Conservation (phyloP, 37 sponge, comb jelly and placozoan genomes). For the Eunapius fragilis region DNA sequence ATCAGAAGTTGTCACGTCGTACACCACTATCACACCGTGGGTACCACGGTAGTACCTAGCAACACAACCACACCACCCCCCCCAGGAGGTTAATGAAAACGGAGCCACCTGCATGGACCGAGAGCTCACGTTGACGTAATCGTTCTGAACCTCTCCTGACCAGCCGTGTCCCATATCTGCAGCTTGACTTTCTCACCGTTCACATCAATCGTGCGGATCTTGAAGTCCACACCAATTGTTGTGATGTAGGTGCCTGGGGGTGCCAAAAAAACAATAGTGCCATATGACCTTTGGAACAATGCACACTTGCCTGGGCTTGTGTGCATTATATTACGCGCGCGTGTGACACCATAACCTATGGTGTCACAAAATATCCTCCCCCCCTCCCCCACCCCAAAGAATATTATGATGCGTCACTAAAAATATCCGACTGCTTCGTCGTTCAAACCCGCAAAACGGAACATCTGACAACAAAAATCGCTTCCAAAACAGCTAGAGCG, state of each 20-base stretch:
- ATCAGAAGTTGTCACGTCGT: slow-evolving; percentile 96
- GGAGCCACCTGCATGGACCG: background rate
- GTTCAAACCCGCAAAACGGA: background rate
- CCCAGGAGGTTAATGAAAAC: background rate
- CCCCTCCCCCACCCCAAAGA: too few relatives aligned
- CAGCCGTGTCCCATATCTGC: slow-evolving; percentile 99
- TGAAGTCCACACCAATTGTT: slow-evolving; percentile 99
- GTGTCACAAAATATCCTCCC: too few relatives aligned
- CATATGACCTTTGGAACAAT: background rate
- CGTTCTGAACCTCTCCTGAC: slow-evolving; percentile 98
- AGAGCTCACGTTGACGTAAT: slow-evolving; percentile 90
- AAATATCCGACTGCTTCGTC: too few relatives aligned
- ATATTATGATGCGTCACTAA: too few relatives aligned
- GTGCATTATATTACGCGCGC: too few relatives aligned
- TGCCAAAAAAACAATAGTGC: background rate
- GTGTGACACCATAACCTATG: too few relatives aligned
- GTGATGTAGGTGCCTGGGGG: slow-evolving; percentile 97
- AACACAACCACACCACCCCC: background rate
- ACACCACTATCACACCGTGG: slow-evolving; percentile 98
- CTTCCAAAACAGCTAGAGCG: background rate
- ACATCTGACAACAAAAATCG: background rate
- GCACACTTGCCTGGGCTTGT: background rate
- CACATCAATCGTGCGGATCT: slow-evolving; percentile 98
- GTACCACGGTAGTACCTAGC: slow-evolving; percentile 98
- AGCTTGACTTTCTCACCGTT: slow-evolving; percentile 98